Percentiles rank a stretch among this genome's conserved stretches.
Evolutionary conservation across 1,140 invertebrate genomes (phyloP).

Genomic region (Zaprionus inermis): DNA sequence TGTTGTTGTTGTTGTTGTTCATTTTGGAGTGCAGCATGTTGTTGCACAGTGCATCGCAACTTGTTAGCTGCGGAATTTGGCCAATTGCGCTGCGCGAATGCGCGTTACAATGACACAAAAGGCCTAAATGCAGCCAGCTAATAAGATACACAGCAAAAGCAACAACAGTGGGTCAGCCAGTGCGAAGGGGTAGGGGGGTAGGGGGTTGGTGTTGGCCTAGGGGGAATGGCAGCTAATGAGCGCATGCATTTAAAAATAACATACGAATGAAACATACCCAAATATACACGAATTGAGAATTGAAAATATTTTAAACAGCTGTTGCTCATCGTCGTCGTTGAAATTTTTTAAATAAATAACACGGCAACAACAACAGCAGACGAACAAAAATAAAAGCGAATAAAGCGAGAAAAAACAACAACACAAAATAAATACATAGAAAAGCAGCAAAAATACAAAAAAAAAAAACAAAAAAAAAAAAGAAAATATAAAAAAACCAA

Average conservation of each 20-base stretch:
- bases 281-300: constrained; percentile 68
- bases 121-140: constrained; percentile 63
- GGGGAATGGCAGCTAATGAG: constrained; percentile 74
- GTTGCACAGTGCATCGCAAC: constrained; percentile 15
- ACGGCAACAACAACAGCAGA: constrained; percentile 38
- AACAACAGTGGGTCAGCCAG: constrained; percentile 15
- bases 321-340: constrained; percentile 72
- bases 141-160: constrained; percentile 36
- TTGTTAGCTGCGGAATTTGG: constrained; percentile 35
- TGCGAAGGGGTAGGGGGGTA: not conserved
- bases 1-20: constrained; percentile 35
- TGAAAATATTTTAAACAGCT: constrained; percentile 80
- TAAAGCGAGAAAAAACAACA: constrained; percentile 31
- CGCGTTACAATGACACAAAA: constrained; percentile 73
- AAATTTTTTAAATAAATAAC: constrained; percentile 60
- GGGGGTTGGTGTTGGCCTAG: too few relatives aligned
- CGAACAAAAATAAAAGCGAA: constrained; percentile 51
- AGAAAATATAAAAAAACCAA: constrained; percentile 16
- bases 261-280: constrained; percentile 70
- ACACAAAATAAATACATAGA: constrained; percentile 25
- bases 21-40: constrained; percentile 50
- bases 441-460: not conserved
- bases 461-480: constrained; percentile 15
- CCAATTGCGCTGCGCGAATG: constrained; percentile 29
- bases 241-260: constrained; percentile 79